Evolutionary conservation across 2,113 vertebrate species (phyloP), one percentile per base, ranked within the genome.

Genomic region (Perca flavescens): DNA sequence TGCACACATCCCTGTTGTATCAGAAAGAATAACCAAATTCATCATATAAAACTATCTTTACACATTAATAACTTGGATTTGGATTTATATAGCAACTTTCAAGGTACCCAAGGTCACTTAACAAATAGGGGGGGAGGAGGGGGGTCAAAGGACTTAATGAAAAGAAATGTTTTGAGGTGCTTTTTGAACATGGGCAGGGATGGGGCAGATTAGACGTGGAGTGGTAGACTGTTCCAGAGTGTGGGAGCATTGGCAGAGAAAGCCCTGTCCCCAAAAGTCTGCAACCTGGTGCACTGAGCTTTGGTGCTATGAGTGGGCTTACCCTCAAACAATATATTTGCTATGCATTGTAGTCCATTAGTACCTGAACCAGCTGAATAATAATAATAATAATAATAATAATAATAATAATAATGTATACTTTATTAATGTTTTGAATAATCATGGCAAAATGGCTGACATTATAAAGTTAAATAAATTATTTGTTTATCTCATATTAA

Each of bases 401-500:
- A 25, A 25, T 25, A 25, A 25, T 25, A 25, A 25, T 25, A 25
- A 25, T 25, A 25, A 25, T 25, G 25, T 25, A 25, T 25, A 25
- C 25, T 25, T 25, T 25, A 25, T 25, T 25, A 25, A 28, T 28
- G 28, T 28, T 28, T 71, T 79, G 64, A 70, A 80, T 36, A 74
- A 72, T 63, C 14, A 63, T 15, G 16, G 11, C 25, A 62, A 60
- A 63, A 77, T 50, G 58, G 36, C 62, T 77, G 73, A 77, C 25
- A 77, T 69, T 60, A 69, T 3, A 49, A 22, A 15, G 4, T 79
- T 83, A 77, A 74, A 86, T 85, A 12, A 82, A 70, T 82, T 36
- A 56, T 74, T 74, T 80, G 70, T 61, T 86, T 74, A 77, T 86
- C 74, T 79, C 75, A 58, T 67, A 83, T 84, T 87, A 67, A 85